Base-by-base conservation (phyloP, 2,113 vertebrate genomes). In the Sphyrna mokarran region DNA sequence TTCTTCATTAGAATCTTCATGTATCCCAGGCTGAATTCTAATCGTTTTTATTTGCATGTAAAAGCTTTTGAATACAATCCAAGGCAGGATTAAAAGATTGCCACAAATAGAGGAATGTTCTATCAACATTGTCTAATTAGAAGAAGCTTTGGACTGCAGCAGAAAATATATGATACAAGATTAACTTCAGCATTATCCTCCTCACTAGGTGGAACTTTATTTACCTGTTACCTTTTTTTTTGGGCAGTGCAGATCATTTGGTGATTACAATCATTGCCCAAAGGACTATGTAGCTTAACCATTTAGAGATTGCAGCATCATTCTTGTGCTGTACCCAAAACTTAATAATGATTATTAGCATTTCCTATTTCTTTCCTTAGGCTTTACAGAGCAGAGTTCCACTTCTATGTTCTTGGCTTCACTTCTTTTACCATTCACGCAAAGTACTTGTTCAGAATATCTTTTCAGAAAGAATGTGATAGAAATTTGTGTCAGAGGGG, bases 281-380 rank as follows among this genome's bases (percentile, higher is more conserved):
- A 58, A 58, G 86, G 86, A 26, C 3, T 16, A 48, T 6, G 7
- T 58, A 26, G 33, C 5, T 94, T 94, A 61, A 68, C 69, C 61
- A 23, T 93, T 94, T 68, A 33, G 18, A 68, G 7, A 69, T 5
- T 94, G 33, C 8, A 37, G n/a, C 37, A 69, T 3, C n/a, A 94
- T 69, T 94, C 37, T 63, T 94, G 91, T 40, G 18, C 91, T 63
- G 66, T 18, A n/a, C n/a, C 63, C n/a, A 9, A 69, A 94, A 94
- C 23, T 90, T 33, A 90, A 90, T 26, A 68, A 94, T 40, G 22
- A 94, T 68, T 94, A 70, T 68, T 94, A 68, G 91, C 69, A 26
- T 37, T 66, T 22, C 91, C 20, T 43, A 33, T 33, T 90, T 90
- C 54, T 61, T 63, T 61, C 58, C 29, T 7, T 83, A 83, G 37